These are phyloP conservation scores for Rhamphomyia laevipes DNA, from an alignment of 2,888 invertebrate species.

Conservation along the genomic window DNA sequence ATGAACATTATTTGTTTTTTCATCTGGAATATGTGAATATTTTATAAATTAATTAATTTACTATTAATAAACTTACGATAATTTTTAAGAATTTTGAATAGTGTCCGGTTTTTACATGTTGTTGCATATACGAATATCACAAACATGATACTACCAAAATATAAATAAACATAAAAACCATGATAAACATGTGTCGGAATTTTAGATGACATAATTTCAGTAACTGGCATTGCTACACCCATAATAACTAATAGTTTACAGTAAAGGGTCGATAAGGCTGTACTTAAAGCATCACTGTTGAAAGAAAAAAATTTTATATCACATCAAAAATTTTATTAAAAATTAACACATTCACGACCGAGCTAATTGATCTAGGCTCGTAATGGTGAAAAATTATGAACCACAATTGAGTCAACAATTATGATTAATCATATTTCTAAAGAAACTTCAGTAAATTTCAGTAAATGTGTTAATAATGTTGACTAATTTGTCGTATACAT, in stretches of 20 bases:
- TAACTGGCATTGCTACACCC: slow-evolving; percentile 75
- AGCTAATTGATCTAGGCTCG: no score
- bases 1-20: slow-evolving; percentile 31
- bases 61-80: slow-evolving; percentile 30
- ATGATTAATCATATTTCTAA: no score
- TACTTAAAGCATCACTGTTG: slow-evolving; percentile 58
- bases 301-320: slow-evolving; percentile 16
- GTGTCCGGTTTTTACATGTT: slow-evolving; percentile 51
- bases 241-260: slow-evolving; percentile 73
- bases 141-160: slow-evolving; percentile 63
- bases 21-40: slow-evolving; percentile 22
- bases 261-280: slow-evolving; percentile 68
- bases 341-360: slow-evolving; percentile 4
- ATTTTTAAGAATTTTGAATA: slow-evolving; percentile 46
- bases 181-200: slow-evolving; percentile 67
- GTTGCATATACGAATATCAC: slow-evolving; percentile 60
- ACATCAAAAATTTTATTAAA: no score
- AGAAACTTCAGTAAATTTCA: no score
- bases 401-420: no score
- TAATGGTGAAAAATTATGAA: no score
- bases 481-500: no score
- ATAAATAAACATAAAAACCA: slow-evolving; percentile 76
- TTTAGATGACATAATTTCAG: slow-evolving; percentile 69
- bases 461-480: no score
- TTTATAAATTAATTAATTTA: neutral